Evolutionary conservation across 2,888 invertebrate genomes (phyloP).

Genomic region (Loripinus fragilis): DNA sequence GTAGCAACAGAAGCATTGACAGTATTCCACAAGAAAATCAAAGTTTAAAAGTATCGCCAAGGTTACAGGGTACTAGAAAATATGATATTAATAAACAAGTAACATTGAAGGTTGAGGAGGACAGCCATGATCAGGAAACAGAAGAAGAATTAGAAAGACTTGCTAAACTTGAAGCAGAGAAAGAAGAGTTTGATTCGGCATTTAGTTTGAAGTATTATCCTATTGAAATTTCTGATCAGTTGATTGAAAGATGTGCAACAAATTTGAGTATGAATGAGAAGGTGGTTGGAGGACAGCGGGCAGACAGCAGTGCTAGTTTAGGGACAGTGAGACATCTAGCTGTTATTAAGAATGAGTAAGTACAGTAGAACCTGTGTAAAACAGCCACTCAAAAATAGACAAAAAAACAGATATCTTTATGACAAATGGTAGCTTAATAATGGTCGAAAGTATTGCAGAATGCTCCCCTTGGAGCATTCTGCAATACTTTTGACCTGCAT

Average conservation of each 20-base stretch:
- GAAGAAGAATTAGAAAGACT: constrained; percentile 11
- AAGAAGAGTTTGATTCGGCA: constrained; percentile 80
- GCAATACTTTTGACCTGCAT: too few relatives aligned
- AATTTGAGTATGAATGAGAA: constrained; percentile 80
- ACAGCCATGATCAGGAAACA: constrained; percentile 11
- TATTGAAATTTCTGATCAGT: constrained; percentile 79
- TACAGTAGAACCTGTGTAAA: too few relatives aligned
- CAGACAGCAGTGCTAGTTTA: constrained; percentile 58
- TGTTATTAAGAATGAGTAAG: constrained; percentile 70
- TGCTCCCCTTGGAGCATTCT: too few relatives aligned
- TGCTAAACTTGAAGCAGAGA: constrained; percentile 53
- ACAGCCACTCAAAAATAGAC: too few relatives aligned
- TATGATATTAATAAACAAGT: constrained; percentile 17
- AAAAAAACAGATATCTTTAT: too few relatives aligned
- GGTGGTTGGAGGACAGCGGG: constrained; percentile 72
- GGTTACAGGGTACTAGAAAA: constrained; percentile 55
- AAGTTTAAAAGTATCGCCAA: constrained; percentile 35
- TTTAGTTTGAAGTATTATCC: constrained; percentile 76
- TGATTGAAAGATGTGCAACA: constrained; percentile 81
- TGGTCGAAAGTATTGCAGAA: too few relatives aligned
- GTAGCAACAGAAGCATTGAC: constrained; percentile 36
- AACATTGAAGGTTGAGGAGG: constrained; percentile 33
- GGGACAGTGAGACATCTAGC: constrained; percentile 78
- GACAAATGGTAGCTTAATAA: too few relatives aligned
- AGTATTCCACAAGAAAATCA: constrained; percentile 25